Evolutionary conservation across 1,140 invertebrate species (phyloP).

Genomic region (Metopolophium dirhodum): DNA sequence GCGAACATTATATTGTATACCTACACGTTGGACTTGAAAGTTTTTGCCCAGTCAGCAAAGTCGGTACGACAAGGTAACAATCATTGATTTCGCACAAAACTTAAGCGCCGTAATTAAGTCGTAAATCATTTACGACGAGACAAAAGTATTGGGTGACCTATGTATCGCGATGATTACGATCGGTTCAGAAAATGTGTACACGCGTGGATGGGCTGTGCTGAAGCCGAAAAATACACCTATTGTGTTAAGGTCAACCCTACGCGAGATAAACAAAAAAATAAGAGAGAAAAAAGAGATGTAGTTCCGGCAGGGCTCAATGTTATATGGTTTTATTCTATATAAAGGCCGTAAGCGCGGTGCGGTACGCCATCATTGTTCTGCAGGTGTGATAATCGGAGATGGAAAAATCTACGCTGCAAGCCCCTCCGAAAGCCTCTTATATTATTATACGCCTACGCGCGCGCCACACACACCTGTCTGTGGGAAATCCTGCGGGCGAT

Average conservation of each 20-base stretch:
- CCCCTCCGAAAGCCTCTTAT: constrained; percentile 54
- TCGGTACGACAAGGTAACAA: not conserved
- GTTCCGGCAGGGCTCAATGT: not conserved
- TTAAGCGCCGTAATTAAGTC: not conserved
- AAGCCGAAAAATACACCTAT: not conserved
- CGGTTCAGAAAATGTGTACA: not conserved
- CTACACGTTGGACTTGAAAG: not conserved
- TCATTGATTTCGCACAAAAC: not conserved
- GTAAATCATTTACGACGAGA: not conserved
- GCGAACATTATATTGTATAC: not conserved
- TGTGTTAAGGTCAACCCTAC: not conserved
- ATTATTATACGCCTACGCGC: constrained; percentile 15
- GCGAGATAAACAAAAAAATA: not conserved
- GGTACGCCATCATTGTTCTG: constrained; percentile 26
- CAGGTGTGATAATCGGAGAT: constrained; percentile 55
- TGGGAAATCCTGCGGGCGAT: not conserved
- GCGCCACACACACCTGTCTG: constrained; percentile 32
- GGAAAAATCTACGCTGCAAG: constrained; percentile 43
- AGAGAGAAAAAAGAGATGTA: not conserved
- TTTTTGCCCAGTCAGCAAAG: not conserved
- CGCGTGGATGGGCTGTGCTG: not conserved
- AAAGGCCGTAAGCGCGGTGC: not conserved
- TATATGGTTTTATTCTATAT: not conserved
- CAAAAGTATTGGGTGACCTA: not conserved
- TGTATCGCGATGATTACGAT: not conserved